Conservation (phyloP, 2,797 vertebrate species). For the Mormyrops boulengeri region DNA sequence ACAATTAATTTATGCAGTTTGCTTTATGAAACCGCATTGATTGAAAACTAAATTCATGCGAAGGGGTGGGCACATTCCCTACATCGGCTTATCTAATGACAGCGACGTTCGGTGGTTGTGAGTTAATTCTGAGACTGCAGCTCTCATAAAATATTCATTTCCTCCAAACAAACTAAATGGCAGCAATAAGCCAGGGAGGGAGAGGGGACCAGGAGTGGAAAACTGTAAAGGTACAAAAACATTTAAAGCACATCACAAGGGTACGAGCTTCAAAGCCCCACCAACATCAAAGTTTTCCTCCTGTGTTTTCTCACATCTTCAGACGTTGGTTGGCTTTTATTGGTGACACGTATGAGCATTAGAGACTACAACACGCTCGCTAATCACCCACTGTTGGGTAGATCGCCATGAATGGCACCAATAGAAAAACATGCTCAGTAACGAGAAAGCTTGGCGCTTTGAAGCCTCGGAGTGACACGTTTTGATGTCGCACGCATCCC, state of each 20-base stretch:
- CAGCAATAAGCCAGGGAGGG: neutral
- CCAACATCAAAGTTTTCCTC: slow-evolving; percentile 50
- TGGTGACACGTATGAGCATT: neutral
- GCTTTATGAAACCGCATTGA: slow-evolving; percentile 7
- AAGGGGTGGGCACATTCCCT: neutral
- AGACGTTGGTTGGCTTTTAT: slow-evolving; percentile 14
- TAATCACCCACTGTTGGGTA: slow-evolving; percentile 21
- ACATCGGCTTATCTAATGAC: slow-evolving; percentile 2
- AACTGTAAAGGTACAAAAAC: slow-evolving; percentile 41
- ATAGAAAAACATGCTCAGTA: neutral
- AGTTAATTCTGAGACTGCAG: slow-evolving; percentile 16
- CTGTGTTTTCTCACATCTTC: slow-evolving; percentile 30
- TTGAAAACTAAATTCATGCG: slow-evolving; percentile 4
- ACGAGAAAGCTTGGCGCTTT: neutral
- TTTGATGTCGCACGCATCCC: neutral
- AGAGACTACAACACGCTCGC: neutral
- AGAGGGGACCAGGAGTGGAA: slow-evolving; percentile 9
- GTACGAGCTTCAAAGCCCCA: slow-evolving; percentile 54
- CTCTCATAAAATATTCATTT: slow-evolving; percentile 27
- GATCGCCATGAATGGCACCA: slow-evolving; percentile 3
- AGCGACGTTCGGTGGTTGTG: slow-evolving; percentile 5
- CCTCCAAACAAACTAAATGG: slow-evolving; percentile 9
- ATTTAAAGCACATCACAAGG: slow-evolving; percentile 54
- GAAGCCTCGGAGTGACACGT: slow-evolving; percentile 8
- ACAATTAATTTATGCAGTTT: neutral